These are phyloP conservation scores for Acromyrmex charruanus DNA, from an alignment of 1,140 invertebrate species.

Conservation along the genomic window DNA sequence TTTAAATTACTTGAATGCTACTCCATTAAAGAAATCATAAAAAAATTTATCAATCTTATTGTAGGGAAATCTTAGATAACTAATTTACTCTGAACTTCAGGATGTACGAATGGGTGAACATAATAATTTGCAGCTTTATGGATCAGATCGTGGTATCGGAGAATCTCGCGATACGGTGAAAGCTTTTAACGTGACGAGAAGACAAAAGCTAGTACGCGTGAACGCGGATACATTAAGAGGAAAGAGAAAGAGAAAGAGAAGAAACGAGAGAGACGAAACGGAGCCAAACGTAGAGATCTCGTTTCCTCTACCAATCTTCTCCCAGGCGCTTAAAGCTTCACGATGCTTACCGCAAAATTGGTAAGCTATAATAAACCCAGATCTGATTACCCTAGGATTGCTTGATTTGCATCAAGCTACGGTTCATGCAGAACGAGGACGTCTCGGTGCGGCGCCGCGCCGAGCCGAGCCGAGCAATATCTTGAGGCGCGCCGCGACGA, in stretches of 20 bases:
- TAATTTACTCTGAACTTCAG: neutral
- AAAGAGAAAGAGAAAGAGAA: neutral
- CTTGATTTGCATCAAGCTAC: constrained; percentile 74
- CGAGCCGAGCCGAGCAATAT: constrained; percentile 30
- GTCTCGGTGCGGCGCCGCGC: constrained; percentile 8
- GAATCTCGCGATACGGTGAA: neutral
- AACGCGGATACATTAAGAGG: neutral
- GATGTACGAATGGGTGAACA: neutral
- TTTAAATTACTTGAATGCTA: neutral
- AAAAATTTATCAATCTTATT: neutral
- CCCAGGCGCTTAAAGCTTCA: constrained; percentile 50
- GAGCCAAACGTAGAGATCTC: constrained; percentile 33
- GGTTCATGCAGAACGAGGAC: constrained; percentile 43
- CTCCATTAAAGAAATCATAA: neutral
- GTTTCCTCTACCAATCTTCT: constrained; percentile 59
- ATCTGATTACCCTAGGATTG: constrained; percentile 76
- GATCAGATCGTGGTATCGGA: neutral
- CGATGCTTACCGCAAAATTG: constrained; percentile 59
- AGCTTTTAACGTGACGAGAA: constrained; percentile 43
- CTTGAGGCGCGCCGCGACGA: constrained; percentile 40
- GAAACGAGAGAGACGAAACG: neutral
- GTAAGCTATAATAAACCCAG: constrained; percentile 72
- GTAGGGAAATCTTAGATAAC: neutral
- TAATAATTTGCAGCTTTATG: neutral
- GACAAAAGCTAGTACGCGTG: constrained; percentile 39